Percentiles rank a stretch among this genome's conserved stretches.
Evolutionary conservation across 1,140 invertebrate species (phyloP).

Genomic region (Caerostris darwini): DNA sequence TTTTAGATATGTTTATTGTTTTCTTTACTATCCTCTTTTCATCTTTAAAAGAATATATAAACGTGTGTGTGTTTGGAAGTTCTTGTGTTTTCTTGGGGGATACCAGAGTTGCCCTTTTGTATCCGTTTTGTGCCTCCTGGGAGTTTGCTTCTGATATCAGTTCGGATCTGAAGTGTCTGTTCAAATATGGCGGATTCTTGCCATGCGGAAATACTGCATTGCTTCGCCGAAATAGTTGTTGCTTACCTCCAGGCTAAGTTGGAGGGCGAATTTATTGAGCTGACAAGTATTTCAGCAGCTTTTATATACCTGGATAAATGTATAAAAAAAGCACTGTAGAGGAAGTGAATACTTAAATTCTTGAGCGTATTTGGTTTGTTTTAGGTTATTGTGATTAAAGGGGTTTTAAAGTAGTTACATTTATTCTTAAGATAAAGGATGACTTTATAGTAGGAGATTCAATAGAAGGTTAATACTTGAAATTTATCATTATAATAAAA

Average conservation of each 20-base stretch:
- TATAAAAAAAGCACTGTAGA: neutral
- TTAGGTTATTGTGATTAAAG: neutral
- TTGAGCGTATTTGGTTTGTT: neutral
- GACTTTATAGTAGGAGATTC: neutral
- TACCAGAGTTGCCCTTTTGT: neutral
- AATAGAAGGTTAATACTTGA: neutral
- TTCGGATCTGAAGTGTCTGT: constrained; percentile 23
- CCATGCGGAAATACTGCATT: constrained; percentile 28
- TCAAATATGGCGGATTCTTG: constrained; percentile 5
- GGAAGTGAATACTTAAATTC: neutral
- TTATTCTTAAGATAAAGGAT: no score
- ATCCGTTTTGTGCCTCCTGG: constrained; percentile 10
- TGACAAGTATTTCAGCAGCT: neutral
- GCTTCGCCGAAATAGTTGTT: neutral
- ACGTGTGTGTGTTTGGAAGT: constrained; percentile 24
- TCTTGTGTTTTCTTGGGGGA: neutral
- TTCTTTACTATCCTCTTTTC: neutral
- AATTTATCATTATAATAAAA: neutral
- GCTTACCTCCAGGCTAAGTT: neutral
- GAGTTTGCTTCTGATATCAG: neutral
- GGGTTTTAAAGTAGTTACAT: neutral
- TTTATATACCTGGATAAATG: neutral
- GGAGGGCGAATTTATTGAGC: neutral
- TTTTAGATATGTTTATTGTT: constrained; percentile 71
- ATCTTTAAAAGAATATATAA: constrained; percentile 63